Base-by-base conservation (phyloP, 2,888 invertebrate genomes). In the Ashinkailepas kermadecensis region DNA sequence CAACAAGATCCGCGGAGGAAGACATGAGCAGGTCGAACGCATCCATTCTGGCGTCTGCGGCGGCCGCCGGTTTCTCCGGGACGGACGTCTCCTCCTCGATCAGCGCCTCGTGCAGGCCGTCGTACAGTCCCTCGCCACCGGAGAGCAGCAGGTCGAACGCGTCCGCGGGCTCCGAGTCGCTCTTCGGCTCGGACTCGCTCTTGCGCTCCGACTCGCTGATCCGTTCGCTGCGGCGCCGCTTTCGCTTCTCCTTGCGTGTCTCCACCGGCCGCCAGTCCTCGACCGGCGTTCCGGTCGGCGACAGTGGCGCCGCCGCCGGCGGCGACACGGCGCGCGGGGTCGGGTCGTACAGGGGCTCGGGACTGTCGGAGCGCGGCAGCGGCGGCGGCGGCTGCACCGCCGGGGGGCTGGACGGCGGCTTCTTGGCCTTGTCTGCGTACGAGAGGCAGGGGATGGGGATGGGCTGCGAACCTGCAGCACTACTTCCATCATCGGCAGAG, bases 21-120 rank as follows among this genome's bases (percentile, higher is more conserved):
- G 74, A 74, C 74, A 74, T 25, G 18, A 74, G 74, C 74, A 74
- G 54, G 54, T 74, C 74, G 54, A 74, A 74, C 6, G 74, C 74
- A 23, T 74, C 74, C 9, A 54, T 12, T 18, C 6, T 7, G 18
- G 74, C 8, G 1, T 0, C 15, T 4, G 70, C 23, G 65, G 65
- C 23, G 12, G 39, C 15, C n/a, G 25, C 12, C 25, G 39, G 70
- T 15, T 13, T 39, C 15, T 15, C 25, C 10, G 25, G 7, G 54
- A 18, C 15, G 74, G 54, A 13, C 15, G 54, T 18, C 25, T 54
- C 74, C 70, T 70, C 70, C 74, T 74, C 54, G 13, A 13, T 11
- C 74, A 74, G 74, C 8, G 21, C 21, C 74, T 74, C 54, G 21
- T 74, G 74, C 12, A 74, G 54, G 9, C 74, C 74, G 13, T 74